phyloP scores from a whole-genome alignment of 2,888 invertebrate genomes.

The Ennomos erosarius region DNA sequence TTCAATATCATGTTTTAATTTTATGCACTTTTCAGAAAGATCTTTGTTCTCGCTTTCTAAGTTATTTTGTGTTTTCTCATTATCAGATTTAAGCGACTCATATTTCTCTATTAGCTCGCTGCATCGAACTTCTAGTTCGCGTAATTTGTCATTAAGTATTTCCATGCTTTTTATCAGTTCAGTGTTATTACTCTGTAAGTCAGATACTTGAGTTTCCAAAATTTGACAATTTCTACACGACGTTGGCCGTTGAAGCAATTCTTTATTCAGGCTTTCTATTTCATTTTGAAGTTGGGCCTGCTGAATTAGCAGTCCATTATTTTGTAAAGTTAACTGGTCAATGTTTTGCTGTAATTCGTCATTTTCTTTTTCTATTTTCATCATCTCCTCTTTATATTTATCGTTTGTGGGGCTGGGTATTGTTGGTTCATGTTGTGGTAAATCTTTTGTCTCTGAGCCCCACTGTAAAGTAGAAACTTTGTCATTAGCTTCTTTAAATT shows the following conservation, averaged over 20 bases:
- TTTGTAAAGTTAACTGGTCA: constrained; percentile 65
- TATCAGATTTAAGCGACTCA: constrained; percentile 49
- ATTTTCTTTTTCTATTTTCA: constrained; percentile 77
- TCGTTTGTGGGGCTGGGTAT: constrained; percentile 34
- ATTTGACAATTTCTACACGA: constrained; percentile 53
- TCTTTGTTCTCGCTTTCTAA: constrained; percentile 46
- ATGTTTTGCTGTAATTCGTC: constrained; percentile 70
- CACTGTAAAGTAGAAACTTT: constrained; percentile 84
- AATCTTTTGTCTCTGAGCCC: constrained; percentile 60
- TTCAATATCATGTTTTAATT: constrained; percentile 51
- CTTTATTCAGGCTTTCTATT: constrained; percentile 61
- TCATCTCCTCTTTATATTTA: constrained; percentile 59
- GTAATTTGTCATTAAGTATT: constrained; percentile 46
- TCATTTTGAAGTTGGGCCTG: constrained; percentile 59
- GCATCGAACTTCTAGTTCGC: constrained; percentile 47
- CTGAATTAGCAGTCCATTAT: constrained; percentile 58
- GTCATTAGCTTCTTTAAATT: constrained; percentile 88
- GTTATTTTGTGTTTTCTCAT: constrained; percentile 53
- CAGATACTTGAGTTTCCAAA: constrained; percentile 56
- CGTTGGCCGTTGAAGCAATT: constrained; percentile 49
- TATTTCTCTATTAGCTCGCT: constrained; percentile 49
- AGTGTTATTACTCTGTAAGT: constrained; percentile 50
- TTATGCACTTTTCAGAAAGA: constrained; percentile 43
- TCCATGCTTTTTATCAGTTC: constrained; percentile 49
- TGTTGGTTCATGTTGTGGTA: constrained; percentile 45